These are phyloP conservation scores for Hestina assimilis DNA, from an alignment of 1,140 invertebrate species.

Conservation along the genomic window DNA sequence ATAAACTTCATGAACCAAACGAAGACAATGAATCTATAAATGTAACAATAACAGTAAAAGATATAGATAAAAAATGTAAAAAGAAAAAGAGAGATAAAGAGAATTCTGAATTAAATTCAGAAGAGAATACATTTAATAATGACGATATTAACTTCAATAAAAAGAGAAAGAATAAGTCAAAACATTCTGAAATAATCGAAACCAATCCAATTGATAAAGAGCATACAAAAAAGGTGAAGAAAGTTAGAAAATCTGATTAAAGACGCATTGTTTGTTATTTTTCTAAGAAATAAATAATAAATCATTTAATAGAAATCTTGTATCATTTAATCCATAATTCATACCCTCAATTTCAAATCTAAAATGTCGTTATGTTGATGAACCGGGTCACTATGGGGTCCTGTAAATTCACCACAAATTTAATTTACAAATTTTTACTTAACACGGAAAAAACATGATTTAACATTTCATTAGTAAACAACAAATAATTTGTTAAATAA, in stretches of 20 bases:
- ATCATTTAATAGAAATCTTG: background rate
- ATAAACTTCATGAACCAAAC: background rate
- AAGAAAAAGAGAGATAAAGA: background rate
- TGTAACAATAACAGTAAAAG: too few relatives aligned
- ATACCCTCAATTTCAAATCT: too few relatives aligned
- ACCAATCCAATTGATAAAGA: slow-evolving; percentile 1
- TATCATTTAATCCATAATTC: too few relatives aligned
- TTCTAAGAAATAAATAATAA: background rate
- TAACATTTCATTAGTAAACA: too few relatives aligned
- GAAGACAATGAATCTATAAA: slow-evolving; percentile 14
- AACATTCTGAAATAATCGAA: background rate
- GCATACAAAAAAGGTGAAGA: slow-evolving; percentile 40
- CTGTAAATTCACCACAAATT: too few relatives aligned
- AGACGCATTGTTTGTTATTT: slow-evolving; percentile 12
- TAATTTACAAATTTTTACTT: too few relatives aligned
- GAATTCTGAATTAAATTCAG: background rate
- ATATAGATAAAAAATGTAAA: too few relatives aligned
- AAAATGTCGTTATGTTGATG: too few relatives aligned
- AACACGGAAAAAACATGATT: too few relatives aligned
- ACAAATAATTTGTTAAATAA: too few relatives aligned
- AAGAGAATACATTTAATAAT: too few relatives aligned
- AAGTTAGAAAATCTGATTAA: slow-evolving; percentile 16
- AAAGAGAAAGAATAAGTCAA: background rate
- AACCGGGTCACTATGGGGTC: too few relatives aligned
- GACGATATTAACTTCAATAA: background rate